phyloP scores from a whole-genome alignment of 1,140 invertebrate species.

The Hyposmocoma kahamanoa region DNA sequence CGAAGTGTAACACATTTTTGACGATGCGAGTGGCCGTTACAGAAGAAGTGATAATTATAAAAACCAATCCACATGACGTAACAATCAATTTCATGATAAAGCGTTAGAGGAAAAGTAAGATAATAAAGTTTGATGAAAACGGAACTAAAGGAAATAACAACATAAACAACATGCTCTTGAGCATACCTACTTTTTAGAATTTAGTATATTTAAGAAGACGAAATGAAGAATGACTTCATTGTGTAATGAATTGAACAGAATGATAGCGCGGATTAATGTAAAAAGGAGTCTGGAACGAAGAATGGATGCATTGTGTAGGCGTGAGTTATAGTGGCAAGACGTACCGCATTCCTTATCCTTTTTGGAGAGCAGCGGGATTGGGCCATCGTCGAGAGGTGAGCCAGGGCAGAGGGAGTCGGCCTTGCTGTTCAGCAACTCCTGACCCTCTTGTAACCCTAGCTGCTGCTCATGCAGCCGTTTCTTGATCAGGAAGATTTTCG shows the following conservation, averaged over 20 bases:
- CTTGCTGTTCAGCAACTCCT: constrained; percentile 78
- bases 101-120: too few relatives aligned
- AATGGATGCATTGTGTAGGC: constrained; percentile 11
- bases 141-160: too few relatives aligned
- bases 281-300: constrained; percentile 17
- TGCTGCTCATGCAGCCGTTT: constrained; percentile 92
- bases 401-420: constrained; percentile 66
- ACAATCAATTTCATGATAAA: too few relatives aligned
- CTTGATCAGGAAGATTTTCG: constrained; percentile 92
- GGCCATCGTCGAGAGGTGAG: constrained; percentile 72
- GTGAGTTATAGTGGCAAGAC: constrained; percentile 14
- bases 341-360: constrained; percentile 71
- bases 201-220: too few relatives aligned
- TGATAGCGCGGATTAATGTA: constrained; percentile 16
- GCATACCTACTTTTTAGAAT: too few relatives aligned
- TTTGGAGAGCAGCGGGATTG: constrained; percentile 75
- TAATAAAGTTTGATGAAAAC: too few relatives aligned
- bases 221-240: constrained; percentile 1
- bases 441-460: constrained; percentile 83
- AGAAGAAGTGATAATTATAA: constrained; percentile 46
- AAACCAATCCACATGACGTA: too few relatives aligned
- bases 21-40: constrained; percentile 48
- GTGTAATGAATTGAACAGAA: background rate
- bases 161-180: too few relatives aligned
- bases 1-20: constrained; percentile 48